Conservation (phyloP, 2,797 vertebrate species). For the Sebastes oblongus region DNA sequence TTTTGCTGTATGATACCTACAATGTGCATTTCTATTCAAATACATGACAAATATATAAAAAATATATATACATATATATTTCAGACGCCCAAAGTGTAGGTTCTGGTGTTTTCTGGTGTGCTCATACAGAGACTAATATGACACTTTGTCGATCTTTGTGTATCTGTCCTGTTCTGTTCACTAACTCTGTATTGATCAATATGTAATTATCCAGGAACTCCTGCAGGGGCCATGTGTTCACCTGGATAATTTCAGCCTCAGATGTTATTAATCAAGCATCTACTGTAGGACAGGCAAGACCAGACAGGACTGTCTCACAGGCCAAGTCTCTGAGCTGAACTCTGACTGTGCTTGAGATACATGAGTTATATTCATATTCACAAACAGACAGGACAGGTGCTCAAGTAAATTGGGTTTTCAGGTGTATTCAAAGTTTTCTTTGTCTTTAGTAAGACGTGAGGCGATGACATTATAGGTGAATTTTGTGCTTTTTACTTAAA, state of each 20-base stretch:
- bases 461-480: neutral
- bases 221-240: slow-evolving; percentile 47
- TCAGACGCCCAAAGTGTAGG: neutral
- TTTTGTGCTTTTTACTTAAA: neutral
- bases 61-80: neutral
- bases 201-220: slow-evolving; percentile 33
- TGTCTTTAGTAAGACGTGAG: neutral
- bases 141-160: neutral
- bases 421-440: slow-evolving; percentile 2
- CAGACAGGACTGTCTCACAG: slow-evolving; percentile 51
- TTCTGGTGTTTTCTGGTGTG: neutral
- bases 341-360: slow-evolving; percentile 5
- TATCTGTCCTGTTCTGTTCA: slow-evolving; percentile 7
- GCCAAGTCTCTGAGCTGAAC: slow-evolving; percentile 37
- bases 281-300: slow-evolving; percentile 26
- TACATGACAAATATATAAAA: neutral
- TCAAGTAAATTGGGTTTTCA: slow-evolving; percentile 14
- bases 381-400: neutral
- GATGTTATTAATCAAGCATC: slow-evolving; percentile 60
- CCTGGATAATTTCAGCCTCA: slow-evolving; percentile 40
- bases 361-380: neutral
- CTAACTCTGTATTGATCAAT: slow-evolving; percentile 23
- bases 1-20: neutral
- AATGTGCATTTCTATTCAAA: neutral
- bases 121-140: neutral